Conservation (phyloP, 2,113 vertebrate genomes). For the Syngnathus scovelli region DNA sequence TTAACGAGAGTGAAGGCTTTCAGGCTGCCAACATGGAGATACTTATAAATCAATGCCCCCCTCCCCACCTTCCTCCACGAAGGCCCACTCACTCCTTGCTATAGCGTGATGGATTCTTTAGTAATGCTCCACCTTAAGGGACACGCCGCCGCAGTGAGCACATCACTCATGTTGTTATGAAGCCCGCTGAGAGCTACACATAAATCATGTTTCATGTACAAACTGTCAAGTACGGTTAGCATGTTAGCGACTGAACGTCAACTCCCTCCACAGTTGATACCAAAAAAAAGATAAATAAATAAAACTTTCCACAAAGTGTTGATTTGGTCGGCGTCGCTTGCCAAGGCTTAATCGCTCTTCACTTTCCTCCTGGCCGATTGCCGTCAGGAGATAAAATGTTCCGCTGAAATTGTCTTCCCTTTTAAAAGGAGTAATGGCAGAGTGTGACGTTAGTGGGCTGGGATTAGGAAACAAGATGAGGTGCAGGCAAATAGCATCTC, state of each 20-base stretch:
- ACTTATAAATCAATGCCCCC: constrained; percentile 47
- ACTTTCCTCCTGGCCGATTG: background rate
- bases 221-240: background rate
- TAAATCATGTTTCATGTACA: constrained; percentile 2
- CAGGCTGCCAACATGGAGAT: constrained; percentile 40
- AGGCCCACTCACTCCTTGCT: background rate
- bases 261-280: too few relatives aligned
- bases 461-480: background rate
- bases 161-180: constrained; percentile 13
- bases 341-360: background rate
- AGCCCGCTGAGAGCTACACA: constrained; percentile 8
- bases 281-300: too few relatives aligned
- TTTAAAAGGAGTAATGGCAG: background rate
- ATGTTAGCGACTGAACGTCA: too few relatives aligned
- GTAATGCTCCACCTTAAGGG: constrained; percentile 30
- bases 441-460: background rate
- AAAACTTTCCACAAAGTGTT: background rate
- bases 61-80: background rate
- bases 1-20: constrained; percentile 54
- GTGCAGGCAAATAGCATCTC: background rate
- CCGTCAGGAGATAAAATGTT: background rate
- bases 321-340: background rate
- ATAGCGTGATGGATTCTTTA: constrained; percentile 43
- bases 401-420: background rate
- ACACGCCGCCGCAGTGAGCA: constrained; percentile 3